Percentiles rank a stretch among this genome's conserved stretches.
Evolutionary conservation across 2,888 invertebrate species (phyloP).

Genomic region (Actias luna): DNA sequence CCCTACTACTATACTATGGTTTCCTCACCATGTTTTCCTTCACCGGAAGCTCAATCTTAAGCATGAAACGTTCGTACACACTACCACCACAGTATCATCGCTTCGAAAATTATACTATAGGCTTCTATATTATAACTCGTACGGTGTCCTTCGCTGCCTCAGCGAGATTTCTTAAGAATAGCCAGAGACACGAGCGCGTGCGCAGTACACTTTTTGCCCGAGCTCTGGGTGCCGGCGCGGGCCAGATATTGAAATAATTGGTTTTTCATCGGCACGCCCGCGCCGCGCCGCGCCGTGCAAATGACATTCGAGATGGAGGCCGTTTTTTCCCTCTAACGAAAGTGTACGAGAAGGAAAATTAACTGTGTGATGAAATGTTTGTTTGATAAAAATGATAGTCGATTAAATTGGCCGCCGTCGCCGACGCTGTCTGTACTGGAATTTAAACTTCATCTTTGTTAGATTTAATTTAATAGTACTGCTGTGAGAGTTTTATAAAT

Average conservation of each 20-base stretch:
- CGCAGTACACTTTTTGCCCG: constrained; percentile 65
- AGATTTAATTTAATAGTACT: constrained; percentile 1
- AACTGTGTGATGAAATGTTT: constrained; percentile 71
- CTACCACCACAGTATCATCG: no score
- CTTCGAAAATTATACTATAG: no score
- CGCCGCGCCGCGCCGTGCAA: constrained; percentile 79
- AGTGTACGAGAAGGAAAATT: constrained; percentile 70
- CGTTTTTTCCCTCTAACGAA: constrained; percentile 68
- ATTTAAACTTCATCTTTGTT: not conserved
- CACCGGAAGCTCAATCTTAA: no score
- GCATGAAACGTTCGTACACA: no score
- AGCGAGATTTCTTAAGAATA: constrained; percentile 65
- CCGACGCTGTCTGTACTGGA: not conserved
- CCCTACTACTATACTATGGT: no score
- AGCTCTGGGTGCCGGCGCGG: constrained; percentile 60
- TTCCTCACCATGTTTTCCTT: no score
- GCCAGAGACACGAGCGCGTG: constrained; percentile 66
- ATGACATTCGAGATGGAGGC: constrained; percentile 82
- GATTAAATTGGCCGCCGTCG: not conserved
- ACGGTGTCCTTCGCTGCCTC: constrained; percentile 60
- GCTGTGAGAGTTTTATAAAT: not conserved
- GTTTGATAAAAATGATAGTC: constrained; percentile 31
- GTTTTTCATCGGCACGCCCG: constrained; percentile 79
- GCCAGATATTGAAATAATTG: constrained; percentile 80
- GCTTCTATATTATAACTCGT: no score